Conservation (phyloP, 2,797 vertebrate genomes). For the Salarias fasciatus region DNA sequence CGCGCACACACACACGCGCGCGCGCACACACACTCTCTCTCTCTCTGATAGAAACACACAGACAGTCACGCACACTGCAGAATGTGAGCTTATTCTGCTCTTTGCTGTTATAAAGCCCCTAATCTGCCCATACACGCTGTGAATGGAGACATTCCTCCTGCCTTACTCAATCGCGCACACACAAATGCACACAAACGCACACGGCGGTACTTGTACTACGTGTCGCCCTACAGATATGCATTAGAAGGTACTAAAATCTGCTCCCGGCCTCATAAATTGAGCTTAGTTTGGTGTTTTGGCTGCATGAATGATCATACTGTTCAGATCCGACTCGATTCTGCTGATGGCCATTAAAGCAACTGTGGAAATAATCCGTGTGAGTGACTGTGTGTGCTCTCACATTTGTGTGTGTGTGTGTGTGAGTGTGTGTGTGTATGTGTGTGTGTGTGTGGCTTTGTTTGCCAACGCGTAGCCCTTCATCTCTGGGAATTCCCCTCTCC, state of each 20-base stretch:
- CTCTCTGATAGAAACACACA: constrained; percentile 28
- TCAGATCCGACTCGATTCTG: constrained; percentile 15
- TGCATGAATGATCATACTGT: constrained; percentile 21
- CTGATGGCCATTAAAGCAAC: constrained; percentile 31
- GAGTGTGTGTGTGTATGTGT: constrained; percentile 5
- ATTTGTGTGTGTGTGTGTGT: not conserved
- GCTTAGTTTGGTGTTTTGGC: constrained; percentile 12
- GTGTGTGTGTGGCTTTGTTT: constrained; percentile 35
- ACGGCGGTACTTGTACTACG: constrained; percentile 16
- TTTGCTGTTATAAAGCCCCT: constrained; percentile 68
- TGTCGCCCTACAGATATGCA: constrained; percentile 12
- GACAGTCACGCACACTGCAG: constrained; percentile 40
- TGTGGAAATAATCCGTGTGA: constrained; percentile 23
- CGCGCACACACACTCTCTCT: constrained; percentile 3
- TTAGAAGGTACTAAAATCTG: constrained; percentile 25
- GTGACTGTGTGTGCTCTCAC: constrained; percentile 2
- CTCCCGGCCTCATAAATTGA: constrained; percentile 7
- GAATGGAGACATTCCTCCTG: constrained; percentile 75
- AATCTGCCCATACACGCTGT: constrained; percentile 72
- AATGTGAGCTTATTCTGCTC: constrained; percentile 76
- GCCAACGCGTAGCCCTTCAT: constrained; percentile 58
- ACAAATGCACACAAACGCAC: constrained; percentile 29
- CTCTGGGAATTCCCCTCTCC: constrained; percentile 75
- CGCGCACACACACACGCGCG: constrained; percentile 12
- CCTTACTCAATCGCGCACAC: constrained; percentile 61